Evolutionary conservation across 2,888 invertebrate genomes (phyloP), one percentile per base, ranked within the genome.

Genomic region (Anarsia innoxiella): DNA sequence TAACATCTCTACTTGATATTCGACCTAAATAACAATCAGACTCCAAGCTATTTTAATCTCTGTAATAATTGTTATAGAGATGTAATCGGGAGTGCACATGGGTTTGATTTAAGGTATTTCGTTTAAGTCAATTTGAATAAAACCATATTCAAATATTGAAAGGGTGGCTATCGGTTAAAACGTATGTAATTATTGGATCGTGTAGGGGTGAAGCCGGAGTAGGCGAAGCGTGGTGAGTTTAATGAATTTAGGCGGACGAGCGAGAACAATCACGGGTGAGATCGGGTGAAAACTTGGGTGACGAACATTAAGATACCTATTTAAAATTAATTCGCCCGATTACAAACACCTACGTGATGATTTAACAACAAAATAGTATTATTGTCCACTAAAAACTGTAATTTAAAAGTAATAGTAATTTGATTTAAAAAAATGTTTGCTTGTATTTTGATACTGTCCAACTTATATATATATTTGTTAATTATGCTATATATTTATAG

Each of bases 181-280:
- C 79, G 79, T 83, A 79, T 79, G 79, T 80, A 80, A 80, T 83
- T 82, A 79, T 78, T 67, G 70, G 62, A 69, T 66, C 59, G 64
- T 50, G 56, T 51, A 49, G 49, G 64, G 69, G 15, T 33, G 33
- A 14, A 3, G 15, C n/a, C 23, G 14, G 26, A 9, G 62, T 56
- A 67, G 66, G 58, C 69, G 66, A 69, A 69, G 76, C 78, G 74
- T 76, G 67, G 59, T 66, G 56, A 51, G 65, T 77, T 77, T 76
- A 78, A 79, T 80, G 73, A 77, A 72, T 75, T 77, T 72, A 66
- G 69, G 57, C 59, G 66, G 62, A 63, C 54, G 72, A 59, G 49
- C 59, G 60, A 59, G 61, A 59, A 67, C 65, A 59, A 69, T 66
- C 52, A 58, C 43, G 52, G 48, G 51, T 49, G 41, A 60, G 52